Evolutionary conservation across 1,140 invertebrate species (phyloP).

Genomic region (Solenopsis fugax): DNA sequence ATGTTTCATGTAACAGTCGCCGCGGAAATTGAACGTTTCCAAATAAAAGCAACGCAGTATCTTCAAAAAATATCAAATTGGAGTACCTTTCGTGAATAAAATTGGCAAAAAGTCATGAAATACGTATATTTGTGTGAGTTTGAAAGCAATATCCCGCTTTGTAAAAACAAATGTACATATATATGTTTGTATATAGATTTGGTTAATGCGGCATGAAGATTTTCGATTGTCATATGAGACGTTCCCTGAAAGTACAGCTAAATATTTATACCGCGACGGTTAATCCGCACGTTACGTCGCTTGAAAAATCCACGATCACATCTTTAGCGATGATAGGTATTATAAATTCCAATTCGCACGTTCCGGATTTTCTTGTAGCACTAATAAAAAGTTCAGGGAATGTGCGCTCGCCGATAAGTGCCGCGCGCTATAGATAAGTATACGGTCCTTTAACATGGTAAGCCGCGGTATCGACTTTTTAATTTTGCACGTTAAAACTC

Average conservation of each 20-base stretch:
- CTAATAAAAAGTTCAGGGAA: background rate
- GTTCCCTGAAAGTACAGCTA: background rate
- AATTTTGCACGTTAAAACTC: conserved; percentile 1
- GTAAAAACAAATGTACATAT: background rate
- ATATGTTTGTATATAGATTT: background rate
- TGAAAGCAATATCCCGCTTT: conserved; percentile 37
- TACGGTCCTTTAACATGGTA: background rate
- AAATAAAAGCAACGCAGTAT: conserved; percentile 59
- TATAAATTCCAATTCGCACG: conserved; percentile 10
- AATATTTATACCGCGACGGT: background rate
- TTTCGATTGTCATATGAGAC: background rate
- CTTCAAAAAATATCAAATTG: conserved; percentile 61
- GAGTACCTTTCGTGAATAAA: conserved; percentile 50
- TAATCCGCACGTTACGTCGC: background rate
- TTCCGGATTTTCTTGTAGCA: background rate
- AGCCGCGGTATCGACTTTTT: background rate
- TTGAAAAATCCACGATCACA: background rate
- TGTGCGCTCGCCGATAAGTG: background rate
- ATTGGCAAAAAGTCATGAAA: conserved; percentile 22
- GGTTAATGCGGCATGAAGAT: background rate
- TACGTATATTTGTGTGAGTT: background rate
- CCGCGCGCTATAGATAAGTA: background rate
- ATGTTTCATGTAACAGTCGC: conserved; percentile 44
- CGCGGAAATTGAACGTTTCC: conserved; percentile 52
- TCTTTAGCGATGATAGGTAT: conserved; percentile 23